Percentiles rank a stretch among this genome's conserved stretches.
These are phyloP conservation scores for Solenopsis invicta DNA, from an alignment of 1,140 invertebrate genomes.

Conservation along the genomic window DNA sequence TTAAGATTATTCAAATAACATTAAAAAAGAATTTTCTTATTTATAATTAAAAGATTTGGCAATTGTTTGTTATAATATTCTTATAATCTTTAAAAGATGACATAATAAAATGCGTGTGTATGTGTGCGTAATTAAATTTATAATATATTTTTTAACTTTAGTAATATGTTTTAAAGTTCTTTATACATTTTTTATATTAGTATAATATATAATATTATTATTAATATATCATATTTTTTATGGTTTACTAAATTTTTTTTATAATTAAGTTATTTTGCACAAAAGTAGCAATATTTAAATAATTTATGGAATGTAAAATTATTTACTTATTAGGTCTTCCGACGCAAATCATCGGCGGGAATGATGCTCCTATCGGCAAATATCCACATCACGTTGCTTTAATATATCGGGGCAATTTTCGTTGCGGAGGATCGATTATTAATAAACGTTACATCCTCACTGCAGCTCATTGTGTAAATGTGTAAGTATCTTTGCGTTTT, in stretches of 20 bases:
- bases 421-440: slow-evolving; percentile 88
- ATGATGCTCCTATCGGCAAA: slow-evolving; percentile 80
- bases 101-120: too few relatives aligned
- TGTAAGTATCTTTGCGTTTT: slow-evolving; percentile 66
- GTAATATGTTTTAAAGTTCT: too few relatives aligned
- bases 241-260: background rate
- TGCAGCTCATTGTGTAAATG: slow-evolving; percentile 86
- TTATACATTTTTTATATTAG: too few relatives aligned
- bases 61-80: too few relatives aligned
- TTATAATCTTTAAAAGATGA: too few relatives aligned
- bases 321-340: background rate
- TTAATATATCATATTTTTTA: too few relatives aligned
- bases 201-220: background rate
- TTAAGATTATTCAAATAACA: background rate
- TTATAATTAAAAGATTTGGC: too few relatives aligned
- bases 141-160: too few relatives aligned
- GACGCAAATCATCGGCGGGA: slow-evolving; percentile 84
- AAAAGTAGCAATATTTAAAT: background rate
- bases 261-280: background rate
- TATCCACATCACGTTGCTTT: slow-evolving; percentile 87
- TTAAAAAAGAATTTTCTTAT: too few relatives aligned
- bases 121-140: too few relatives aligned
- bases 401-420: slow-evolving; percentile 80
- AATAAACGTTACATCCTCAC: slow-evolving; percentile 87
- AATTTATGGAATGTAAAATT: background rate